Percentiles rank a stretch among this genome's conserved stretches.
Evolutionary conservation across 2,113 vertebrate species (phyloP).

Genomic region (Sylvietta virens): DNA sequence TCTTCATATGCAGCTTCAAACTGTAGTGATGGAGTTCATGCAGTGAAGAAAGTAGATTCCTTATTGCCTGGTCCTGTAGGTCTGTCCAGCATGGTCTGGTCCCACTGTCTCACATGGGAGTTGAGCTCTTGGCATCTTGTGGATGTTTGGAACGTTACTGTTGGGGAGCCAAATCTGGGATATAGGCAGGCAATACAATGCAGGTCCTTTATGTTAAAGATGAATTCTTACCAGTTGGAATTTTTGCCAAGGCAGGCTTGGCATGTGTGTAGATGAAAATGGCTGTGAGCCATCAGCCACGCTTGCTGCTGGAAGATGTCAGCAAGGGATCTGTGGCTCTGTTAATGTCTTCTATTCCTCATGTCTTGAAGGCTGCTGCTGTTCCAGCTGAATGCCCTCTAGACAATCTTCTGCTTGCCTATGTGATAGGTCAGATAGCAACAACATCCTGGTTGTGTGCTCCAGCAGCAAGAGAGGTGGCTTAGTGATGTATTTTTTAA

Average conservation of each 20-base stretch:
- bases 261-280: slow-evolving; percentile 45
- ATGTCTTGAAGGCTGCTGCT: slow-evolving; percentile 42
- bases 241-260: slow-evolving; percentile 64
- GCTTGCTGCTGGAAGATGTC: slow-evolving; percentile 42
- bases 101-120: neutral
- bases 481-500: slow-evolving; percentile 77
- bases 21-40: neutral
- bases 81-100: slow-evolving; percentile 25
- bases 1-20: slow-evolving; percentile 40
- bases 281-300: slow-evolving; percentile 51
- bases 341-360: neutral
- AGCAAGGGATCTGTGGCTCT: slow-evolving; percentile 29
- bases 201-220: slow-evolving; percentile 63
- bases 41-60: slow-evolving; percentile 45
- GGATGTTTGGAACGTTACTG: neutral
- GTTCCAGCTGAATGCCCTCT: slow-evolving; percentile 33
- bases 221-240: slow-evolving; percentile 56
- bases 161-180: slow-evolving; percentile 20
- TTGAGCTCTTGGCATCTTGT: neutral
- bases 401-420: slow-evolving; percentile 59
- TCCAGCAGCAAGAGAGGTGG: slow-evolving; percentile 62
- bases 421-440: slow-evolving; percentile 46
- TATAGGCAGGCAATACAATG: slow-evolving; percentile 49
- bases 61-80: slow-evolving; percentile 52
- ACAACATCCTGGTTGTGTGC: slow-evolving; percentile 50